phyloP scores from a whole-genome alignment of 1,140 invertebrate species.

The Drosophila pachea region DNA sequence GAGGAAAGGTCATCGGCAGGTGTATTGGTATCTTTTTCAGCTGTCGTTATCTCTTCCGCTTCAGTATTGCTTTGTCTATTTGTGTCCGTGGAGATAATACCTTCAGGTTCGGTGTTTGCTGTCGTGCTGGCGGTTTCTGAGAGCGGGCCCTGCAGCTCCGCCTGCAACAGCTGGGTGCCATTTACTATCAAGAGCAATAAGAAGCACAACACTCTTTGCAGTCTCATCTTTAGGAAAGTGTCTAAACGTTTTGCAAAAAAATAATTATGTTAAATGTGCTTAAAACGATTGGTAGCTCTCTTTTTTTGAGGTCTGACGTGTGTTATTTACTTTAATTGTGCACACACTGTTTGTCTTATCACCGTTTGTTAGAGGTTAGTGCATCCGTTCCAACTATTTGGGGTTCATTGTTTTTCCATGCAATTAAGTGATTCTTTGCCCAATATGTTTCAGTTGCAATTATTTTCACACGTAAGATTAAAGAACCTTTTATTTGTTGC shows the following conservation, averaged over 20 bases:
- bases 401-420: constrained; percentile 47
- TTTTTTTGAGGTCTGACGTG: constrained; percentile 62
- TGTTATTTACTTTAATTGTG: constrained; percentile 67
- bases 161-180: constrained; percentile 38
- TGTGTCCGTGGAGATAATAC: constrained; percentile 16
- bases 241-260: neutral
- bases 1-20: constrained; percentile 15
- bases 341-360: constrained; percentile 37
- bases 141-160: constrained; percentile 55
- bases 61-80: constrained; percentile 21
- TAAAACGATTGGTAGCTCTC: constrained; percentile 35
- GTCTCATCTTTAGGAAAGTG: constrained; percentile 43
- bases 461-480: constrained; percentile 72
- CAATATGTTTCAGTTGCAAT: constrained; percentile 21
- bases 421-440: constrained; percentile 9
- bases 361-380: constrained; percentile 20
- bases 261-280: constrained; percentile 26
- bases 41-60: constrained; percentile 51
- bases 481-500: constrained; percentile 65
- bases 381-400: constrained; percentile 29
- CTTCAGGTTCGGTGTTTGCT: constrained; percentile 11
- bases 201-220: constrained; percentile 37
- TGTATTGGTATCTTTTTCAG: constrained; percentile 34
- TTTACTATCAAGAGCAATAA: constrained; percentile 41
- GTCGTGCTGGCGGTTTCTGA: constrained; percentile 36